phyloP scores from a whole-genome alignment of 2,113 vertebrate species.

The Damaliscus lunatus region DNA sequence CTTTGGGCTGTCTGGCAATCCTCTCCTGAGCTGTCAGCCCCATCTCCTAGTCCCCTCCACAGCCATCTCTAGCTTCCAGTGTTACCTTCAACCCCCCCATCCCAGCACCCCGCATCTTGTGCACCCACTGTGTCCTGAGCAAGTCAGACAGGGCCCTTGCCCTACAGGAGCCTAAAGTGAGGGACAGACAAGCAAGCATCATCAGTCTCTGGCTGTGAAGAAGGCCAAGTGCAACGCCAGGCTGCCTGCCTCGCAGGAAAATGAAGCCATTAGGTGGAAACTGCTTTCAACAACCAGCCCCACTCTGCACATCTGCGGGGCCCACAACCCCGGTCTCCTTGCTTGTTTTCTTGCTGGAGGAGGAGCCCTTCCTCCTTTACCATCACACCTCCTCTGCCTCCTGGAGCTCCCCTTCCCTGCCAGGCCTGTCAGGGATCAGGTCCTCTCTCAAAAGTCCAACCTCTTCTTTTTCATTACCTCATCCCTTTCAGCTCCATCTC shows the following conservation, averaged over 20 bases:
- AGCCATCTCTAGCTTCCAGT: background rate
- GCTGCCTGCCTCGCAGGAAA: background rate
- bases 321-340: background rate
- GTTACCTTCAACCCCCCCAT: background rate
- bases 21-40: background rate
- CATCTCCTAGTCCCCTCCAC: background rate
- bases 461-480: background rate
- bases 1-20: background rate
- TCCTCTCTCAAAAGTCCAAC: background rate
- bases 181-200: background rate
- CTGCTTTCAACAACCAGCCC: background rate
- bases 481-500: background rate
- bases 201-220: background rate
- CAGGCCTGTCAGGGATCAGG: background rate
- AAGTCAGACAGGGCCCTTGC: background rate
- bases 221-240: fast-evolving
- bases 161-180: background rate
- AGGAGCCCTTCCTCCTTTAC: background rate
- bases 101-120: background rate
- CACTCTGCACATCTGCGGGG: fast-evolving
- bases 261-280: background rate
- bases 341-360: background rate
- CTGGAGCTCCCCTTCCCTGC: background rate
- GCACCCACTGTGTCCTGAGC: background rate
- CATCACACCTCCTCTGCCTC: background rate